phyloP scores from a whole-genome alignment of 2,888 invertebrate species.

The Nasonia oneida region DNA sequence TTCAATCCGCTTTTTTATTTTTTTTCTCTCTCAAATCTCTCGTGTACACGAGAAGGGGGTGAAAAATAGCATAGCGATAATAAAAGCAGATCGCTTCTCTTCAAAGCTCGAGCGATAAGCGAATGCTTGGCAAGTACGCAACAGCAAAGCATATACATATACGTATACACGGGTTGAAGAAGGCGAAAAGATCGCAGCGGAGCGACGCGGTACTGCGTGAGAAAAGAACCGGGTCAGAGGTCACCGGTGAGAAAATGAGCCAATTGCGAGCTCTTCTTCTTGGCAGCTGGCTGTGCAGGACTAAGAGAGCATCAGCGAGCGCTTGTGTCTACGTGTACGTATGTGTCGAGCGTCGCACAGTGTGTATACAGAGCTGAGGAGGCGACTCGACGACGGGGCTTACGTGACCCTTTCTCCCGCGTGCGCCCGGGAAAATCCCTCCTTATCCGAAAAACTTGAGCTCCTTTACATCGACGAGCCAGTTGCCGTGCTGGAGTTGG shows the following conservation, averaged over 20 bases:
- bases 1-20: background rate
- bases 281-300: background rate
- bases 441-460: slow-evolving; percentile 30
- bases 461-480: slow-evolving; percentile 24
- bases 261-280: slow-evolving; percentile 38
- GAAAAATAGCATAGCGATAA: background rate
- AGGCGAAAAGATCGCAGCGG: background rate
- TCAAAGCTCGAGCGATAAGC: background rate
- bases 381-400: slow-evolving; percentile 25
- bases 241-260: slow-evolving; percentile 15
- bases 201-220: background rate
- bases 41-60: background rate
- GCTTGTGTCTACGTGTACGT: background rate
- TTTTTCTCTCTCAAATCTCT: background rate
- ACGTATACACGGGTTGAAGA: background rate
- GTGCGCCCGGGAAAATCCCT: background rate
- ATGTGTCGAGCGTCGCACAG: background rate
- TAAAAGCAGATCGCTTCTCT: background rate
- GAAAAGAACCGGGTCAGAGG: slow-evolving; percentile 25
- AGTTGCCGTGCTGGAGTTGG: background rate
- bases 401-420: background rate
- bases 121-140: background rate
- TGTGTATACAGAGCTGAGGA: background rate
- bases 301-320: background rate
- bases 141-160: background rate